Percentiles rank a stretch among this genome's conserved stretches.
Evolutionary conservation across 2,113 vertebrate species (phyloP).

Genomic region (Anarhynchus alexandrinus): DNA sequence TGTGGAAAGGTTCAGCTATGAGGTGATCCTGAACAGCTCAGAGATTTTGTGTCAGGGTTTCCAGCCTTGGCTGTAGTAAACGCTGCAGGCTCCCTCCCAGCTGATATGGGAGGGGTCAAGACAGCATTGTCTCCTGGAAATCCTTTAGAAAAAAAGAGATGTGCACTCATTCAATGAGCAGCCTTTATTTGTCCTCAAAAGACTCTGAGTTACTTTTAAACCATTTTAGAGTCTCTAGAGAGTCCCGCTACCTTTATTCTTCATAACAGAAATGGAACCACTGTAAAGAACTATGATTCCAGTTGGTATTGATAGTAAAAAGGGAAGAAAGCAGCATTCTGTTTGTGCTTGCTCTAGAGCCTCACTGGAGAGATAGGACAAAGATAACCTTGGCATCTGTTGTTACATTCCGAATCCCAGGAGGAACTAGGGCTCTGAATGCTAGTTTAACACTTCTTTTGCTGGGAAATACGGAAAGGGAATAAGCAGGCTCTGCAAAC

Average conservation of each 20-base stretch:
- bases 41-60: background rate
- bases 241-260: background rate
- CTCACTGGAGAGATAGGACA: background rate
- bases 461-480: background rate
- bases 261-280: background rate
- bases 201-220: background rate
- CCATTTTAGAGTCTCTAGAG: background rate
- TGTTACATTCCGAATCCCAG: background rate
- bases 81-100: background rate
- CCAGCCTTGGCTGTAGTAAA: background rate
- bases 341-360: background rate
- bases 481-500: background rate
- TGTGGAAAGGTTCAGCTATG: background rate
- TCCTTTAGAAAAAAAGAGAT: background rate
- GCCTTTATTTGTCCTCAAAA: background rate
- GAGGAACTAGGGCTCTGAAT: background rate
- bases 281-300: background rate
- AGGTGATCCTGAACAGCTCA: background rate
- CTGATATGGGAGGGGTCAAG: background rate
- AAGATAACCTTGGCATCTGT: slow-evolving; percentile 27
- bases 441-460: slow-evolving; percentile 16
- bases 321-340: background rate
- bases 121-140: background rate
- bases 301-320: background rate
- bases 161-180: background rate